Percentiles rank a stretch among this genome's conserved stretches.
Evolutionary conservation across 2,888 invertebrate species (phyloP).

Genomic region (Hipparchia sbordonii): DNA sequence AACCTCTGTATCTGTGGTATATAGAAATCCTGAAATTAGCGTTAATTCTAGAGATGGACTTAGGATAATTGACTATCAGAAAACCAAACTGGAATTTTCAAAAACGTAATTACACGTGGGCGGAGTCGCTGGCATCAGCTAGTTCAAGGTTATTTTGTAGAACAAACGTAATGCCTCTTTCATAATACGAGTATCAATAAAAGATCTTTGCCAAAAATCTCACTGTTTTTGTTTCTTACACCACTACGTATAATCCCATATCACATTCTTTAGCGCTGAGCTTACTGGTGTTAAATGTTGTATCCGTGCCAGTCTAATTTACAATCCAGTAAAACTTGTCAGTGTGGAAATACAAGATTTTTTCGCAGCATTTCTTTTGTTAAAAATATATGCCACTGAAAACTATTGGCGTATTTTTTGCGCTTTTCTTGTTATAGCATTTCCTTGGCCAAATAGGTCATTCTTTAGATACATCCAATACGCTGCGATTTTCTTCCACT

Average conservation of each 20-base stretch:
- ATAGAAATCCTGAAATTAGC: too few relatives aligned
- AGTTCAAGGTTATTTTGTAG: background rate
- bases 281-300: conserved; percentile 14
- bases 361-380: background rate
- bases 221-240: background rate
- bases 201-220: background rate
- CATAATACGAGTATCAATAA: too few relatives aligned
- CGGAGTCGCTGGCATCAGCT: too few relatives aligned
- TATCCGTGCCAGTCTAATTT: conserved; percentile 14
- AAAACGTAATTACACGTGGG: too few relatives aligned
- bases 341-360: conserved; percentile 17
- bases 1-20: too few relatives aligned
- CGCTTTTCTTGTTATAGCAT: conserved; percentile 9
- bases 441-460: conserved; percentile 35
- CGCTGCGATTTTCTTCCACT: conserved; percentile 34
- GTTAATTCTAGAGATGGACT: background rate
- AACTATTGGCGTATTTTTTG: conserved; percentile 12
- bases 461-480: conserved; percentile 34
- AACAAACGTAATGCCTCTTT: background rate
- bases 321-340: conserved; percentile 9
- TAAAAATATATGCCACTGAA: conserved; percentile 9
- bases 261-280: background rate
- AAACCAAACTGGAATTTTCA: too few relatives aligned
- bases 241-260: background rate
- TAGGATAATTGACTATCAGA: too few relatives aligned